Percentiles rank a stretch among this genome's conserved stretches.
phyloP scores from a whole-genome alignment of 2,797 vertebrate genomes.

The Adelosebastes latens region DNA sequence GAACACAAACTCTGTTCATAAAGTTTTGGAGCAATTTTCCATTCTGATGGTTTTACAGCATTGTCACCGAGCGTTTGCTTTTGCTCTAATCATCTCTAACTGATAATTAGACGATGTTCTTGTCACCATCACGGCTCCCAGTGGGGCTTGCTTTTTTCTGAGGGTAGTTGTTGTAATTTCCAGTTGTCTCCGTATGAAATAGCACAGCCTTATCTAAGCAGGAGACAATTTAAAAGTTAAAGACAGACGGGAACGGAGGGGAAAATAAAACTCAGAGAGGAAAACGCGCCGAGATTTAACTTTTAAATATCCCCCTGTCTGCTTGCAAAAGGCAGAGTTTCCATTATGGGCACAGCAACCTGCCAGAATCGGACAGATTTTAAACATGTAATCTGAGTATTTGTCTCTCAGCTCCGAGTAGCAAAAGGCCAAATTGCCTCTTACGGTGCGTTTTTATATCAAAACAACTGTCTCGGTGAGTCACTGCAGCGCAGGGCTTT shows the following conservation, averaged over 20 bases:
- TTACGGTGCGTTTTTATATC: constrained; percentile 45
- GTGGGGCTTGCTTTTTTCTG: constrained; percentile 2
- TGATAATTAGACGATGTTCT: constrained; percentile 50
- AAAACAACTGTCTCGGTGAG: constrained; percentile 51
- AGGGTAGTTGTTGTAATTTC: constrained; percentile 24
- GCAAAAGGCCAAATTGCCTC: constrained; percentile 66
- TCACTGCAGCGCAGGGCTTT: constrained; percentile 16
- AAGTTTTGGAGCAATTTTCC: constrained; percentile 24
- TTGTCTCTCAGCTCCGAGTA: constrained; percentile 33
- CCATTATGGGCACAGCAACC: constrained; percentile 30
- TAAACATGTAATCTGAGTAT: constrained; percentile 43
- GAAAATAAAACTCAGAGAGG: constrained; percentile 6
- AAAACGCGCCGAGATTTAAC: constrained; percentile 23
- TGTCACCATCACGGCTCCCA: constrained; percentile 23
- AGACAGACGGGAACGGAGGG: not conserved
- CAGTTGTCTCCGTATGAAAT: constrained; percentile 21
- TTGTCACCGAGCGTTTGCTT: constrained; percentile 13
- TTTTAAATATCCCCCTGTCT: constrained; percentile 49
- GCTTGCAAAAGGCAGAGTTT: constrained; percentile 27
- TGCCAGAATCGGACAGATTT: constrained; percentile 30
- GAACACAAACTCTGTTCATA: constrained; percentile 2
- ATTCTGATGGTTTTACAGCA: constrained; percentile 2
- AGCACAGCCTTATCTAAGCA: constrained; percentile 12
- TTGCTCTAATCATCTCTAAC: constrained; percentile 41
- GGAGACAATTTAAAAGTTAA: constrained; percentile 42